Conservation (phyloP, 2,797 vertebrate species). For the Percopsis omiscomaycus region DNA sequence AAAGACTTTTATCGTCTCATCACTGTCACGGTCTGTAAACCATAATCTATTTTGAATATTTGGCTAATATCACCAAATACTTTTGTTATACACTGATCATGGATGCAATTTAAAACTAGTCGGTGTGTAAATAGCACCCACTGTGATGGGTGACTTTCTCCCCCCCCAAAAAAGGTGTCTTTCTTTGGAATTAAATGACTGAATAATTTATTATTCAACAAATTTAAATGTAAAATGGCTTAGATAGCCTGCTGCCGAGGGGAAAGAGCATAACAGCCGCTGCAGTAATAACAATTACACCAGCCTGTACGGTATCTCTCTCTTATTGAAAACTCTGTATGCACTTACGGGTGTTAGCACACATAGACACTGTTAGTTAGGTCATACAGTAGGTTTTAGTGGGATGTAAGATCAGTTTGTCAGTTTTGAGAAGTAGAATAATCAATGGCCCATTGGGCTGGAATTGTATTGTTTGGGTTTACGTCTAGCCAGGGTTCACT, state of each 20-base stretch:
- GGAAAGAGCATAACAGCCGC: constrained; percentile 6
- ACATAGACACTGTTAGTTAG: constrained; percentile 20
- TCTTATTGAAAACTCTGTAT: background rate
- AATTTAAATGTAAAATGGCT: constrained; percentile 60
- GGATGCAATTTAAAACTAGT: constrained; percentile 46
- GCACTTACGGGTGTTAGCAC: constrained; percentile 19
- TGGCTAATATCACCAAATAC: constrained; percentile 26
- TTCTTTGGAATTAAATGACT: constrained; percentile 58
- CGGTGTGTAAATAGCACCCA: constrained; percentile 18
- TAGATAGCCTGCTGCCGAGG: constrained; percentile 25
- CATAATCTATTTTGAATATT: constrained; percentile 48
- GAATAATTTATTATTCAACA: constrained; percentile 70
- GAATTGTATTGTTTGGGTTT: no score
- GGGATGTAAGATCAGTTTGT: constrained; percentile 5
- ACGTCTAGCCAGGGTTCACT: no score
- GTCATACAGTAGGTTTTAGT: constrained; percentile 15
- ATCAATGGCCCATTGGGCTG: no score
- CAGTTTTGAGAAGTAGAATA: no score
- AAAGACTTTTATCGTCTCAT: constrained; percentile 33
- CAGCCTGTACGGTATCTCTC: background rate
- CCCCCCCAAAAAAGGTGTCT: constrained; percentile 41
- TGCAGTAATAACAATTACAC: constrained; percentile 23
- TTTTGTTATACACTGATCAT: constrained; percentile 32
- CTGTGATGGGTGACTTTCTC: constrained; percentile 38
- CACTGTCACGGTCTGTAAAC: constrained; percentile 29